Conservation (phyloP, 2,797 vertebrate genomes). For the Esox masquinongy region DNA sequence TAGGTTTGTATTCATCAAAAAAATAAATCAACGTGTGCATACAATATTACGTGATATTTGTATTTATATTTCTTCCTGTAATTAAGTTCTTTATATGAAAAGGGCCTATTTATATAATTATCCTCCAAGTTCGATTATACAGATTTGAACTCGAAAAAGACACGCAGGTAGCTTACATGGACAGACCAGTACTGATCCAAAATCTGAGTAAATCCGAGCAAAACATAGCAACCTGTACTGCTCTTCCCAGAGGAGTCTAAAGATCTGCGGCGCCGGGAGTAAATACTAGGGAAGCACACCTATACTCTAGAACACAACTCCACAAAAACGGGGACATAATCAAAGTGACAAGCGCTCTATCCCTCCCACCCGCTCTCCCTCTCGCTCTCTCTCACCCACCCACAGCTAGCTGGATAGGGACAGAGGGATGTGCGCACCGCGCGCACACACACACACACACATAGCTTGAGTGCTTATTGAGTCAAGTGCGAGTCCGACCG, state of each 20-base stretch:
- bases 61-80: not conserved
- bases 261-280: not conserved
- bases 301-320: constrained; percentile 62
- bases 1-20: not conserved
- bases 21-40: not conserved
- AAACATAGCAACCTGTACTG: not conserved
- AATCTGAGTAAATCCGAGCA: not conserved
- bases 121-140: not conserved
- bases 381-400: constrained; percentile 34
- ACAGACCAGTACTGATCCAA: not conserved
- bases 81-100: not conserved
- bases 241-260: not conserved
- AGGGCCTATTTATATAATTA: not conserved
- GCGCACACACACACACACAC: not conserved
- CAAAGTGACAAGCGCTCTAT: constrained; percentile 44
- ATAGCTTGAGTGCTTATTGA: not conserved
- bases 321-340: constrained; percentile 68
- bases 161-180: not conserved
- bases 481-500: not conserved
- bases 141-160: not conserved
- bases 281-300: constrained; percentile 39
- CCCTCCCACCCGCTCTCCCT: constrained; percentile 41
- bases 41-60: too few species aligned
- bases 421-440: not conserved
- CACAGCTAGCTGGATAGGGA: constrained; percentile 19